Percentiles rank a stretch among this genome's conserved stretches.
Evolutionary conservation across 2,113 vertebrate genomes (phyloP).

Genomic region (Columba janthina): DNA sequence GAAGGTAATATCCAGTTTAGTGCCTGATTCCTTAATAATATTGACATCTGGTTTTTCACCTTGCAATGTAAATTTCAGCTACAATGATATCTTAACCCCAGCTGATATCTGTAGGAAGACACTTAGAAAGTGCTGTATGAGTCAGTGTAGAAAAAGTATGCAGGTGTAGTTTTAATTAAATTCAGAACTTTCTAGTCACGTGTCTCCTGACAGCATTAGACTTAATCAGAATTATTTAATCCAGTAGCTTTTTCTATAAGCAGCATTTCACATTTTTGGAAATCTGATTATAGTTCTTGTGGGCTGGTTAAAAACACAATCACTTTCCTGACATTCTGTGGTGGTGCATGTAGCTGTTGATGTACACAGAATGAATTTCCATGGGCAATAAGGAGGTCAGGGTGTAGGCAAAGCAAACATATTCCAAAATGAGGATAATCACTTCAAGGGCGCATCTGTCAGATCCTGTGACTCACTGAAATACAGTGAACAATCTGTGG

Average conservation of each 20-base stretch:
- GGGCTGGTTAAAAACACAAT: background rate
- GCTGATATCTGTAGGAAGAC: background rate
- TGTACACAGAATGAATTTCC: background rate
- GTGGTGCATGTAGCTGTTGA: background rate
- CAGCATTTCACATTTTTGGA: background rate
- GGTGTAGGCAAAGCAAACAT: background rate
- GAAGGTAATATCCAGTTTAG: background rate
- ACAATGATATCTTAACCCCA: background rate
- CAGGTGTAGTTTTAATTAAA: background rate
- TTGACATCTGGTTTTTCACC: background rate
- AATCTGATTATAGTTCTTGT: background rate
- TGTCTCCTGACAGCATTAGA: background rate
- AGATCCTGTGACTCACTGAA: background rate
- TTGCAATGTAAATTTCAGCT: background rate
- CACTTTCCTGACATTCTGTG: background rate
- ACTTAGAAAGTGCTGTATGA: background rate
- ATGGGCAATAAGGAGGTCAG: background rate
- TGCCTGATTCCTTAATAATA: background rate
- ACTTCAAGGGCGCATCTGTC: background rate
- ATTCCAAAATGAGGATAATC: background rate
- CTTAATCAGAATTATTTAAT: background rate
- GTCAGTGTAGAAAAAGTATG: background rate
- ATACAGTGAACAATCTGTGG: background rate
- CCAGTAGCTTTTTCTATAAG: background rate
- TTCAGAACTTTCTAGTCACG: background rate